phyloP scores from a whole-genome alignment of 2,888 invertebrate genomes.

The Diplazon laetatorius region DNA sequence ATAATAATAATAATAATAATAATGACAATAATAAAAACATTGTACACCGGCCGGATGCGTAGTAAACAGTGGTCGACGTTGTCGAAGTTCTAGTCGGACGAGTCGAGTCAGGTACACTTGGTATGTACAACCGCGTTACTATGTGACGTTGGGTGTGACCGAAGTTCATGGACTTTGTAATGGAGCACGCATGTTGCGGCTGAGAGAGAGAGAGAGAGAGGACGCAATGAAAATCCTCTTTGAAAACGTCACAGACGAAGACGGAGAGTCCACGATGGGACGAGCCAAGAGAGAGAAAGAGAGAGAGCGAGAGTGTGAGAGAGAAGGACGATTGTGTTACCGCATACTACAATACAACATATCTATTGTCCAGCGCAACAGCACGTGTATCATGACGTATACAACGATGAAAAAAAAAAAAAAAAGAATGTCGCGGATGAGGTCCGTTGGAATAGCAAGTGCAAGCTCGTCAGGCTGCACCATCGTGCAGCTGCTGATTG shows the following conservation, averaged over 20 bases:
- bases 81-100: not conserved
- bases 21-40: not conserved
- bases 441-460: constrained; percentile 4
- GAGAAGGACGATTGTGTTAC: too few species aligned
- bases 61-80: not conserved
- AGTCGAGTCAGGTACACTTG: not conserved
- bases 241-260: constrained; percentile 16
- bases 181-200: constrained; percentile 3
- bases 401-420: not conserved
- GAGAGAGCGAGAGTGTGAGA: not conserved
- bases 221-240: constrained; percentile 29
- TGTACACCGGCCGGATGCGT: not conserved
- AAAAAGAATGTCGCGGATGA: constrained; percentile 26
- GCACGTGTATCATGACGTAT: constrained; percentile 35
- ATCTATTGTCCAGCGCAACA: too few species aligned
- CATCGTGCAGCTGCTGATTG: constrained; percentile 13
- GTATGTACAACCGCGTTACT: not conserved
- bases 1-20: too few species aligned
- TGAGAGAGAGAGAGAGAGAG: not conserved
- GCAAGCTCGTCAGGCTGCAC: not conserved
- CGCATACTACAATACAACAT: too few species aligned
- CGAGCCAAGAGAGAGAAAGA: not conserved
- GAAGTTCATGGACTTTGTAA: constrained; percentile 56
- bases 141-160: constrained; percentile 47
- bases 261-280: too few species aligned